These are phyloP conservation scores for Elephas maximus DNA, from an alignment of 2,113 vertebrate genomes.

Conservation along the genomic window DNA sequence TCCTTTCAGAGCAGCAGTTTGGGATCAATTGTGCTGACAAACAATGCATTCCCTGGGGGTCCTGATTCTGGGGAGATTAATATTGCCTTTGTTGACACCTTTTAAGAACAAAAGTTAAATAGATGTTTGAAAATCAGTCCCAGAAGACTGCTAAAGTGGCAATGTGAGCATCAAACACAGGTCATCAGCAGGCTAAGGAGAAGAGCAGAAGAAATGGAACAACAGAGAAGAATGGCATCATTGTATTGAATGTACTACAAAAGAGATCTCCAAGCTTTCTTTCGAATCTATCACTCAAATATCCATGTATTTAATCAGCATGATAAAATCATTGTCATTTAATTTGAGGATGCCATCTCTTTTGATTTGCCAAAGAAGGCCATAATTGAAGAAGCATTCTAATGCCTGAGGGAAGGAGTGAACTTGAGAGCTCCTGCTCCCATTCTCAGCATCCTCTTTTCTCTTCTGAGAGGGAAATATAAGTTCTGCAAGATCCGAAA, in stretches of 20 bases:
- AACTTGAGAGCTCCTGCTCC: neutral
- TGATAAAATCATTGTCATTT: neutral
- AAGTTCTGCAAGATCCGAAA: neutral
- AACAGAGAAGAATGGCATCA: neutral
- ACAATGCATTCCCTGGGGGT: neutral
- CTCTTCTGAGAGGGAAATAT: neutral
- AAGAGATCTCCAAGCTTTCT: neutral
- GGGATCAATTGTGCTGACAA: conserved; percentile 55
- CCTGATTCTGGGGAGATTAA: conserved; percentile 2
- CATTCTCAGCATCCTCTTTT: neutral
- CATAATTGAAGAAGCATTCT: neutral
- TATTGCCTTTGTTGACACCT: neutral
- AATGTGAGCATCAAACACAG: neutral
- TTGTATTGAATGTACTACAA: neutral
- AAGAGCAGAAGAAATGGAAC: neutral
- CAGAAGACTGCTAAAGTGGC: neutral
- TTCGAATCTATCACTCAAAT: neutral
- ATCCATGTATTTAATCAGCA: neutral
- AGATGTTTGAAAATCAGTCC: conserved; percentile 15
- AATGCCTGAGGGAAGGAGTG: neutral
- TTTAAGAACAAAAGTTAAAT: conserved; percentile 43
- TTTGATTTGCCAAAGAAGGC: neutral
- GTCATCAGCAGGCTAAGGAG: neutral
- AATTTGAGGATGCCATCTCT: neutral
- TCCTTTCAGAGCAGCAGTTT: neutral